Percentiles rank a stretch among this genome's conserved stretches.
phyloP scores from a whole-genome alignment of 2,797 vertebrate genomes.

The Phrynocephalus vlangalii region DNA sequence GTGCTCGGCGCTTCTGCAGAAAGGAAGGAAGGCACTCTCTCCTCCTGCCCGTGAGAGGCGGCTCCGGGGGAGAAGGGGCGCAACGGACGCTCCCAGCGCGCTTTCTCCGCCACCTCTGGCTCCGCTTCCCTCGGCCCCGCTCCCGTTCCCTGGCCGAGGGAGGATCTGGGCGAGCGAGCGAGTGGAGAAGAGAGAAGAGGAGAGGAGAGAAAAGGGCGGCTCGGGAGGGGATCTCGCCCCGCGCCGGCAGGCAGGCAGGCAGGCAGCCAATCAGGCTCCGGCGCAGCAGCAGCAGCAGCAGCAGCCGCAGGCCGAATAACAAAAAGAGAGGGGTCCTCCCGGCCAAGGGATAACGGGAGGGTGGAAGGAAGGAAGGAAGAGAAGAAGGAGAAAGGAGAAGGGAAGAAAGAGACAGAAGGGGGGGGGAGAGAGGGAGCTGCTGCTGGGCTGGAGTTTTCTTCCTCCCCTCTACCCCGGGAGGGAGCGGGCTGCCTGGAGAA shows the following conservation, averaged over 20 bases:
- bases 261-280: conserved; percentile 84
- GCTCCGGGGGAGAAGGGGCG: conserved; percentile 28
- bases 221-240: conserved; percentile 76
- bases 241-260: conserved; percentile 71
- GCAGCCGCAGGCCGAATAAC: conserved; percentile 79
- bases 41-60: conserved; percentile 70
- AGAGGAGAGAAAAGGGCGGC: conserved; percentile 52
- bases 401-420: conserved; percentile 42
- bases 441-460: background rate
- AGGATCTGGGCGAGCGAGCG: conserved; percentile 61
- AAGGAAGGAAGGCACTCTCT: too few relatives aligned
- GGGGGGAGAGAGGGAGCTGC: conserved; percentile 27
- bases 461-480: too few relatives aligned
- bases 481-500: too few relatives aligned
- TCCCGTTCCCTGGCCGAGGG: conserved; percentile 75
- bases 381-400: conserved; percentile 24
- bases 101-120: conserved; percentile 58
- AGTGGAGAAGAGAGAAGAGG: background rate
- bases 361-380: conserved; percentile 28
- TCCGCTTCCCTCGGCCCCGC: conserved; percentile 75
- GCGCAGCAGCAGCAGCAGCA: conserved; percentile 73
- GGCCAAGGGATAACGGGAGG: conserved; percentile 44
- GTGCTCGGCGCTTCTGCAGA: too few relatives aligned
- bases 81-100: conserved; percentile 37
- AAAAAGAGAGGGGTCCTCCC: conserved; percentile 61